Evolutionary conservation across 2,888 invertebrate species (phyloP), one percentile per base, ranked within the genome.

Genomic region (Rhopalosiphum nymphaeae): DNA sequence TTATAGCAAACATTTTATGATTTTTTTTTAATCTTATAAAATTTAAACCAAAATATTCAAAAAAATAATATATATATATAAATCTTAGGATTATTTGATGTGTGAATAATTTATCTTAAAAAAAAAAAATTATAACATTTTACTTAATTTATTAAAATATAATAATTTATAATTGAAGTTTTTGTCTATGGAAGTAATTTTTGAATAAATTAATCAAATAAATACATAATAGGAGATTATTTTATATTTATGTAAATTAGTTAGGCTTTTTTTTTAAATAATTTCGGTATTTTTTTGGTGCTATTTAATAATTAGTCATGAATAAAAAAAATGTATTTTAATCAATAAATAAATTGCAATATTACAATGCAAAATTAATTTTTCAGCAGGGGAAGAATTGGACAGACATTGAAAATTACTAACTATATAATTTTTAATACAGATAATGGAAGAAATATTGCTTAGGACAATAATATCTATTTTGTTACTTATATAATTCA

Each of bases 401-500:
- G 11, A 42, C 16, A 13, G 42, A 56, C 3, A n/a, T 49, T n/a
- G 36, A 49, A 61, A 29, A 89, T 16, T 89, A 67, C 46, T 61
- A 16, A 87, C 0, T 57, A 26, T 56, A 49, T 61, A 36, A 85
- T 49, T 25, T 46, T 57, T 57, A 61, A 87, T 53, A 87, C 7
- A 87, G 49, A 9, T 49, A 87, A 87, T 87, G 36, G 49, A 92
- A 88, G 67, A 61, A 36, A 49, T 1, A 87, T 92, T 87, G 13
- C 16, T 61, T 26, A 87, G 16, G 21, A 92, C 29, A 67, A 0
- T 49, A 61, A 91, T 57, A 25, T 46, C 49, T 88, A 44, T 29
- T 53, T 67, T 0, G 44, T 9, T 88, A 78, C 11, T 93, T 93
- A 93, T 93, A 93, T 78, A 92, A 98, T 97, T 95, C 91, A 86